Evolutionary conservation across 2,888 invertebrate species (phyloP).

Genomic region (Troides helena): DNA sequence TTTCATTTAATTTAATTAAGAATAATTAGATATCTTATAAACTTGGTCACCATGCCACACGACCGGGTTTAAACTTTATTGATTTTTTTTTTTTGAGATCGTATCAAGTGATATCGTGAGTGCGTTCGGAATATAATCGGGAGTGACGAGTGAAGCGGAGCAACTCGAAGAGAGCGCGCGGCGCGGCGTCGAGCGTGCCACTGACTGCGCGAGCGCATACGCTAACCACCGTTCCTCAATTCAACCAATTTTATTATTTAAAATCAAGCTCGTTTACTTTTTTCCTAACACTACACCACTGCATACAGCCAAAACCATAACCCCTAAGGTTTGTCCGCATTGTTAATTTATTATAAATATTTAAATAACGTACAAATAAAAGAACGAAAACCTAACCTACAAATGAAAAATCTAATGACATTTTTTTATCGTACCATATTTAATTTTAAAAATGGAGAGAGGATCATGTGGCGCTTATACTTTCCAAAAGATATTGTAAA

Average conservation of each 20-base stretch:
- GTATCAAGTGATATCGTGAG: slow-evolving; percentile 40
- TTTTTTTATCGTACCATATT: too few species aligned
- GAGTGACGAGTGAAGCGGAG: slow-evolving; percentile 52
- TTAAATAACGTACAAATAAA: background rate
- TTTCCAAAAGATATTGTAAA: too few species aligned
- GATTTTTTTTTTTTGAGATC: background rate
- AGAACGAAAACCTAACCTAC: too few species aligned
- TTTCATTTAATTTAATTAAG: too few species aligned
- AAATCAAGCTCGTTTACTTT: slow-evolving; percentile 57
- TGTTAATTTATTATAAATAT: background rate
- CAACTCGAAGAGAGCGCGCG: slow-evolving; percentile 64
- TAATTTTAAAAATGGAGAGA: too few species aligned
- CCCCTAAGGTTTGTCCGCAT: background rate
- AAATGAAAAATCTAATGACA: too few species aligned
- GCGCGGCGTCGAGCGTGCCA: slow-evolving; percentile 72
- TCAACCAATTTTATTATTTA: slow-evolving; percentile 71
- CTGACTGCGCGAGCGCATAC: slow-evolving; percentile 64
- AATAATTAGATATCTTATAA: too few species aligned
- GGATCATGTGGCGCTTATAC: too few species aligned
- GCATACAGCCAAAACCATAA: slow-evolving; percentile 19
- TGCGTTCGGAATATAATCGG: slow-evolving; percentile 62
- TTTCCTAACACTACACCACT: slow-evolving; percentile 47
- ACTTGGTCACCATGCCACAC: too few species aligned
- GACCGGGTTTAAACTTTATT: too few species aligned
- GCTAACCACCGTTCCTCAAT: slow-evolving; percentile 49